Percentiles rank a stretch among this genome's conserved stretches.
phyloP scores from a whole-genome alignment of 1,140 invertebrate species.

The Plectrocnemia conspersa region DNA sequence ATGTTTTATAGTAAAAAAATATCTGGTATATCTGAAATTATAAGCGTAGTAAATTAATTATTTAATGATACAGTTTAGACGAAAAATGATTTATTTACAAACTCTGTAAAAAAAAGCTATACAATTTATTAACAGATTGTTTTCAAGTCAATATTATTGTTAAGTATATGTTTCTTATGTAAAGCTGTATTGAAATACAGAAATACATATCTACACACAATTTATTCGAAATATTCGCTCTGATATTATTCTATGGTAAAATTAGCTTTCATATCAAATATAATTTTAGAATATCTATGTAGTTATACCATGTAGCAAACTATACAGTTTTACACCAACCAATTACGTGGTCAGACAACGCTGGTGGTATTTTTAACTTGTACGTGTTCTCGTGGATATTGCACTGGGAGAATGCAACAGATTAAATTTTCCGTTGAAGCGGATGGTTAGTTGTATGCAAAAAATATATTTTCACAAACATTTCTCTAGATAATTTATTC shows the following conservation, averaged over 20 bases:
- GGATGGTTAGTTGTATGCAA: not conserved
- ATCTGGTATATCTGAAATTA: no score
- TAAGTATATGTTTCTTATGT: no score
- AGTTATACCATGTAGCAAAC: not conserved
- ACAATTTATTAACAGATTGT: no score
- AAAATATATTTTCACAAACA: not conserved
- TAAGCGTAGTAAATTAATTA: no score
- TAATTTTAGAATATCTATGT: not conserved
- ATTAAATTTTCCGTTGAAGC: not conserved
- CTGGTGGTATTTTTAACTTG: not conserved
- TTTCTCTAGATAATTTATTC: not conserved
- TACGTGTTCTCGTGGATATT: not conserved
- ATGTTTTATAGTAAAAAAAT: no score
- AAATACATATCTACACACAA: not conserved
- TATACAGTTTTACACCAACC: not conserved
- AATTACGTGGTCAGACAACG: constrained; percentile 4
- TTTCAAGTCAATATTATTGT: no score
- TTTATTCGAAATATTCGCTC: not conserved
- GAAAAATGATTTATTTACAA: no score
- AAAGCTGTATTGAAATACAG: not conserved
- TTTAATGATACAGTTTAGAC: no score
- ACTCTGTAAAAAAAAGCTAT: no score
- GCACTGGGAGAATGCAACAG: constrained; percentile 1
- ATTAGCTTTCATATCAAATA: not conserved
- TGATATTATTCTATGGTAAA: not conserved